These are phyloP conservation scores for Yponomeuta evonymella DNA, from an alignment of 2,888 invertebrate genomes.

Conservation along the genomic window DNA sequence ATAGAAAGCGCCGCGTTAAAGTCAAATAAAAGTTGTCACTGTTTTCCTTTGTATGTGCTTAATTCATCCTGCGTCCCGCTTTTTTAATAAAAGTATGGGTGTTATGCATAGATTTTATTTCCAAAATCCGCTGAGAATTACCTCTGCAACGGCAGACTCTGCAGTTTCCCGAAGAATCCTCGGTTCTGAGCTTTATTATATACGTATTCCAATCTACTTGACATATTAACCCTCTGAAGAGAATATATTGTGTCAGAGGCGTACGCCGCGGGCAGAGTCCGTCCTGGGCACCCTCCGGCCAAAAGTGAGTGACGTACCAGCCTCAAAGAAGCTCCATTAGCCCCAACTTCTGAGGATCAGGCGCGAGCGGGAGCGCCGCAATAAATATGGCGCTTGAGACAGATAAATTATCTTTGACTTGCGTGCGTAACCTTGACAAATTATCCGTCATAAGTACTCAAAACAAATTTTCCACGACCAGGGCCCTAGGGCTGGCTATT, in stretches of 20 bases:
- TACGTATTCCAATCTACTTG: too few relatives aligned
- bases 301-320: conserved; percentile 55
- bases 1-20: too few relatives aligned
- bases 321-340: conserved; percentile 68
- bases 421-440: conserved; percentile 68
- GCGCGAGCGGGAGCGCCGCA: conserved; percentile 29
- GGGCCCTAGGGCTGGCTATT: too few relatives aligned
- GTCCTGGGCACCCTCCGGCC: conserved; percentile 17
- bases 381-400: conserved; percentile 73
- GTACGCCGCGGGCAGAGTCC: neutral
- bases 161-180: too few relatives aligned
- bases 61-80: too few relatives aligned
- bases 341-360: conserved; percentile 37
- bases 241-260: neutral
- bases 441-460: conserved; percentile 71
- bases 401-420: conserved; percentile 75
- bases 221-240: neutral
- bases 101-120: too few relatives aligned
- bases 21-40: too few relatives aligned
- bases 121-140: too few relatives aligned
- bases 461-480: conserved; percentile 61
- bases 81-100: too few relatives aligned
- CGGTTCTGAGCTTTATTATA: too few relatives aligned
- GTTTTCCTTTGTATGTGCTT: too few relatives aligned
- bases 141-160: too few relatives aligned